These are phyloP conservation scores for Sarcophaga bullata DNA, from an alignment of 1,140 invertebrate genomes.

Conservation along the genomic window DNA sequence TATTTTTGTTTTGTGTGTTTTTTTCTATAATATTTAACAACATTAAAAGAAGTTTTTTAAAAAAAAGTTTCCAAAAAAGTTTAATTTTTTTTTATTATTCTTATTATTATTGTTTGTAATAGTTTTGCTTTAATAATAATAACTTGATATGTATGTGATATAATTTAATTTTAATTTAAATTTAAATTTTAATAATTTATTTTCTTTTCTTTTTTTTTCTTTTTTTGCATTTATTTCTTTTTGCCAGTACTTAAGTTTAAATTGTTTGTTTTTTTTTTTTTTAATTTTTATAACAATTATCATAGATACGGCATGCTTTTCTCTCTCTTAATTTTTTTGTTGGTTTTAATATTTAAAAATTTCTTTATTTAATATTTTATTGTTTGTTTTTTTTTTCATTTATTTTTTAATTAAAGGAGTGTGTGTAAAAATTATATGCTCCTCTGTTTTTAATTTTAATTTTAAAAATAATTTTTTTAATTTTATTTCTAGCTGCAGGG, in stretches of 20 bases:
- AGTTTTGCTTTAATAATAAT: not conserved
- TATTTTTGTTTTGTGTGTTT: not conserved
- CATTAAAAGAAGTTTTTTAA: slow-evolving; percentile 5
- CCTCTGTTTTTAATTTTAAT: slow-evolving; percentile 25
- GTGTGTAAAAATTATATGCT: slow-evolving; percentile 8
- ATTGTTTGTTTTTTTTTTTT: not conserved
- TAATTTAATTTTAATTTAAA: not conserved
- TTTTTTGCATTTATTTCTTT: not conserved
- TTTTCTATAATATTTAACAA: not conserved
- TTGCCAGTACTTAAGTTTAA: slow-evolving; percentile 1
- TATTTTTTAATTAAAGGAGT: slow-evolving; percentile 1
- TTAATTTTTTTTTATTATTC: not conserved
- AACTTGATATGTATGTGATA: slow-evolving; percentile 10
- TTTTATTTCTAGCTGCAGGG: slow-evolving; percentile 45
- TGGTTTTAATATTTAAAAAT: not conserved
- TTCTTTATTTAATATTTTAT: not conserved
- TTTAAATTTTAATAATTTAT: not conserved
- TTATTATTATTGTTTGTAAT: too few species aligned
- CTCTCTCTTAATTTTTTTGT: slow-evolving; percentile 12
- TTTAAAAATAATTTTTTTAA: slow-evolving; percentile 1
- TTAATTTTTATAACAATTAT: slow-evolving; percentile 29
- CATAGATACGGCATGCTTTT: slow-evolving; percentile 40
- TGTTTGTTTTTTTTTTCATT: slow-evolving; percentile 4
- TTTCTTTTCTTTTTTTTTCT: not conserved
- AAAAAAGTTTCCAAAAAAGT: not conserved